Evolutionary conservation across 92 coral and sea anemone species (phyloP).

Genomic region (Porites rus): DNA sequence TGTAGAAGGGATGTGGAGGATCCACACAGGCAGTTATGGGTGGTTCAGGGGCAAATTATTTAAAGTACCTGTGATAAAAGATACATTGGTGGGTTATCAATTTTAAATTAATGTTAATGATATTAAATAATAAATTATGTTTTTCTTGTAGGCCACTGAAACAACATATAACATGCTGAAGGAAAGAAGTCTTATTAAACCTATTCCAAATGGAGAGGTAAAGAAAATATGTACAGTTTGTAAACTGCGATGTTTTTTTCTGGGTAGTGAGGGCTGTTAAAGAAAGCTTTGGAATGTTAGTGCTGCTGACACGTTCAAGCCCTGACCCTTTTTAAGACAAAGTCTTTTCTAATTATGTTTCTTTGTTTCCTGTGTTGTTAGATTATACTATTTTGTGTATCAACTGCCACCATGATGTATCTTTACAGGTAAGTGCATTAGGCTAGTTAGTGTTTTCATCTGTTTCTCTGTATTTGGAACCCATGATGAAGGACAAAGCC

Average conservation of each 20-base stretch:
- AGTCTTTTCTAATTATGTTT: background rate
- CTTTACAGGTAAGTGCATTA: slow-evolving; percentile 75
- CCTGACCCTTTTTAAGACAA: no score
- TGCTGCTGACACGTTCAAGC: no score
- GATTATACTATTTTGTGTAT: slow-evolving; percentile 85
- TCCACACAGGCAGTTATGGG: no score
- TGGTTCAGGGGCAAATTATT: no score
- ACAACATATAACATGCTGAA: slow-evolving; percentile 78
- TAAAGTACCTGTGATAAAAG: no score
- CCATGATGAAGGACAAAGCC: no score
- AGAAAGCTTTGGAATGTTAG: no score
- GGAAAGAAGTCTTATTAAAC: slow-evolving; percentile 65
- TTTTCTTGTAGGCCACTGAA: slow-evolving; percentile 78
- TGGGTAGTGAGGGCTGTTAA: background rate
- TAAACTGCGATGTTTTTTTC: background rate
- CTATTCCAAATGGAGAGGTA: slow-evolving; percentile 94
- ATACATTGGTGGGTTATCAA: no score
- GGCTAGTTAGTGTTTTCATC: no score
- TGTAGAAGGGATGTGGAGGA: no score
- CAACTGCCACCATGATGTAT: slow-evolving; percentile 90
- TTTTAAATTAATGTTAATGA: no score
- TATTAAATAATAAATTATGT: background rate
- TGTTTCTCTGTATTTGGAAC: background rate
- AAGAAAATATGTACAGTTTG: background rate
- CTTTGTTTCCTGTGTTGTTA: slow-evolving; percentile 29